Evolutionary conservation across 2,797 vertebrate genomes (phyloP), one percentile per base, ranked within the genome.

Genomic region (Mus minutoides): DNA sequence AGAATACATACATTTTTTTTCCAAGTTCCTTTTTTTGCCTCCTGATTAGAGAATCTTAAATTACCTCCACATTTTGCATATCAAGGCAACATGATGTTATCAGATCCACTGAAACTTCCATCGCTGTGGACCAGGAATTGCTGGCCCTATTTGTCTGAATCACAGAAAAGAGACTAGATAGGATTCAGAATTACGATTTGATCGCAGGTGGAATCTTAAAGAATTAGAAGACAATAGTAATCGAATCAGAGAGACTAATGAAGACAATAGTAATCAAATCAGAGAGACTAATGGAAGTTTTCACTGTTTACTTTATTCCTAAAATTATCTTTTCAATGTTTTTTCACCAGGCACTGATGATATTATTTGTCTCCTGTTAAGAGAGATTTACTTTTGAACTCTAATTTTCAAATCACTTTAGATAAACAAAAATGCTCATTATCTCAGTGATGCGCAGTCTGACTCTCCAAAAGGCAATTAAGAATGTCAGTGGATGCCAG

Each of bases 351-450:
- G 24, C 22, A 31, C 52, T 34, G 80, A 93, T 82, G 49, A 75
- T 62, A 90, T 69, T 73, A 90, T 84, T 88, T 64, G 22, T 78
- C 75, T 94, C 83, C 46, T 80, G 6, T 83, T 76, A 90, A 77
- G 67, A 83, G n/a, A 62, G 37, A 83, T 69, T 92, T 92, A 43
- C 40, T 90, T 93, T 76, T 62, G 75, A 92, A 46, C 67, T 80
- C 34, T 43, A 76, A 87, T 29, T 77, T 87, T 37, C 58, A 34
- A 91, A 71, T 69, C 14, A 43, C 40, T 92, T 85, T 64, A 56
- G 19, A 43, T 80, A 93, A 82, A 92, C 79, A 94, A 89, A 77
- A 80, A 58, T 43, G 54, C 46, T 52, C 78, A 49, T 64, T 79
- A 80, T 75, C 90, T 73, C 58, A 26, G 16, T 31, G 52, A 43